These are phyloP conservation scores for Achlya flavicornis DNA, from an alignment of 2,888 invertebrate genomes.

Conservation along the genomic window DNA sequence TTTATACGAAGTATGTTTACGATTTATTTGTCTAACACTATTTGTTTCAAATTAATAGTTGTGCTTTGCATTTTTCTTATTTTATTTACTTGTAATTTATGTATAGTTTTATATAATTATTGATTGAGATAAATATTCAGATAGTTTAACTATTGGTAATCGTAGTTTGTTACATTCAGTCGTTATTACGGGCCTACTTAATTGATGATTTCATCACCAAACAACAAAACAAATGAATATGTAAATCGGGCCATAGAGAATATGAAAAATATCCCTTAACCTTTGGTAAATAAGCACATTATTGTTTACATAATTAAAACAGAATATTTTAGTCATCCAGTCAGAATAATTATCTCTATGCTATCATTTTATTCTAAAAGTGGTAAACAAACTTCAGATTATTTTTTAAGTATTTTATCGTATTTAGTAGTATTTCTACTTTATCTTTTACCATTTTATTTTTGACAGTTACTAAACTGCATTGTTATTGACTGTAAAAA, in stretches of 20 bases:
- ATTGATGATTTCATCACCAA: too few relatives aligned
- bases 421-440: background rate
- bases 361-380: background rate
- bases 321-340: too few relatives aligned
- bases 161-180: too few relatives aligned
- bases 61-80: background rate
- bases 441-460: too few relatives aligned
- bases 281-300: too few relatives aligned
- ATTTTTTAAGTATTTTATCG: background rate
- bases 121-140: conserved; percentile 3
- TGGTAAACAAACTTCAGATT: background rate
- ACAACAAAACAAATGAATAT: too few relatives aligned
- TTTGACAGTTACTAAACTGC: too few relatives aligned
- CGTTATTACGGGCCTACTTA: too few relatives aligned
- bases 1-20: conserved; percentile 36
- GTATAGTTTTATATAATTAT: background rate
- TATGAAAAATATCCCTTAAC: too few relatives aligned
- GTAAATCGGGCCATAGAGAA: too few relatives aligned
- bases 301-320: background rate
- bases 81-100: background rate
- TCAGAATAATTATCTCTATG: background rate
- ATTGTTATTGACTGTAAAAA: too few relatives aligned
- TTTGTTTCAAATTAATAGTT: background rate
- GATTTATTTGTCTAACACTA: conserved; percentile 17
- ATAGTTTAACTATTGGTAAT: background rate